These are phyloP conservation scores for Volucella zonaria DNA, from an alignment of 2,888 invertebrate genomes.

Conservation along the genomic window DNA sequence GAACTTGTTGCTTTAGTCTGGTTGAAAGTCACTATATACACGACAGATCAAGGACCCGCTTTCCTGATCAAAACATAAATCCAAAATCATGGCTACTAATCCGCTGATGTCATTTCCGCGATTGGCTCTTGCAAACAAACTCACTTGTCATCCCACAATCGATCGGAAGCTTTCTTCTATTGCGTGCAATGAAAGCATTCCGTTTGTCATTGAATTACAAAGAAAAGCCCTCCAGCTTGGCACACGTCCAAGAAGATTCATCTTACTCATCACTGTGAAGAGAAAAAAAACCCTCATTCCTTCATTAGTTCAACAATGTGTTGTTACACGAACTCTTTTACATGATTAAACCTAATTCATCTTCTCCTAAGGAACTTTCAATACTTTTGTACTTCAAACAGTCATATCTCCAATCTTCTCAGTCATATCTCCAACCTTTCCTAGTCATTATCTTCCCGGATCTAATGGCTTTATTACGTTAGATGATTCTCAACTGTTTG, in stretches of 20 bases:
- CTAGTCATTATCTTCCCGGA: slow-evolving; percentile 41
- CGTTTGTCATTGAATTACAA: slow-evolving; percentile 22
- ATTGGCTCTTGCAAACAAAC: too few species aligned
- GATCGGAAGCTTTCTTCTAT: too few species aligned
- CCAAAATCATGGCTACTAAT: too few species aligned
- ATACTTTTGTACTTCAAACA: neutral
- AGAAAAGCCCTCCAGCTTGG: slow-evolving; percentile 22
- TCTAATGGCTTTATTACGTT: slow-evolving; percentile 55
- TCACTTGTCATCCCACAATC: too few species aligned
- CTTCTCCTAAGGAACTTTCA: slow-evolving; percentile 36
- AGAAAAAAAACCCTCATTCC: slow-evolving; percentile 10
- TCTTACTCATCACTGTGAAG: slow-evolving; percentile 22
- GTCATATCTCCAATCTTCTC: neutral
- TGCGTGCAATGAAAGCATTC: slow-evolving; percentile 8
- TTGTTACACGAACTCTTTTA: slow-evolving; percentile 52
- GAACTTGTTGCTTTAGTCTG: too few species aligned
- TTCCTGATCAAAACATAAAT: too few species aligned
- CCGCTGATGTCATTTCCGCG: too few species aligned
- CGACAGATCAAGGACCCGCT: too few species aligned
- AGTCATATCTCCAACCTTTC: slow-evolving; percentile 15
- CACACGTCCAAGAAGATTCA: slow-evolving; percentile 45
- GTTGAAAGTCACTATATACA: too few species aligned
- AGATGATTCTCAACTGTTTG: slow-evolving; percentile 38
- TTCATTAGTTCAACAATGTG: slow-evolving; percentile 33
- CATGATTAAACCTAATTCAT: slow-evolving; percentile 41